Base-by-base conservation (phyloP, 2,888 invertebrate genomes). In the Tryphoninae sp. region DNA sequence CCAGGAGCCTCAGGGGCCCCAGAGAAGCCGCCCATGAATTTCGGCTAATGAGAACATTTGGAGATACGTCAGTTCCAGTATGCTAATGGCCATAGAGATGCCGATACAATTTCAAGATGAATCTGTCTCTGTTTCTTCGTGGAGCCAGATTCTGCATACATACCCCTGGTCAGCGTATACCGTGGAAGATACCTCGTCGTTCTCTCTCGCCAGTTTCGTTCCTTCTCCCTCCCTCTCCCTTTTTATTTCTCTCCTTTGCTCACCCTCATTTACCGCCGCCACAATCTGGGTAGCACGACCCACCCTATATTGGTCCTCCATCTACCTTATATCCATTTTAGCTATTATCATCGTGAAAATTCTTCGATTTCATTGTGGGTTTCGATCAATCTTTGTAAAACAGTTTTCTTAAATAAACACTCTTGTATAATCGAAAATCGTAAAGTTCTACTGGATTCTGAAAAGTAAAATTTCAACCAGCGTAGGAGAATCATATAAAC, bases 1-100 rank as follows among this genome's bases (percentile, higher is more conserved):
- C 67, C 72, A 61, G 75, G 71, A 83, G 81, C 83, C 86, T 83
- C 84, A 68, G 80, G 83, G 84, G 80, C 78, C 87, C 84, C 88
- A 88, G 88, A 89, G 90, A 89, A 90, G 90, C 91, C 90, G 91
- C 90, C 91, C 91, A 91, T 91, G 91, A 91, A 92, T 92, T 92
- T 92, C 90, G 91, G 91, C 91, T 92, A 91, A 92, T 91, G 91
- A 91, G 91, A 91, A 92, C 91, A 91, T 91, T 92, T 91, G 90
- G 91, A 91, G 91, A 91, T 91, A 92, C 91, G 91, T 92, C 91
- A 92, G 91, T 92, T 91, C 90, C 90, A 92, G 91, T 92, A 92
- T 91, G 91, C 91, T 92, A 92, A 92, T 92, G 91, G 90, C 91
- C 90, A 91, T 90, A 91, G 91, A 90, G 91, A 92, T 91, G 91